Evolutionary conservation across 2,113 vertebrate species (phyloP).

Genomic region (Archocentrus centrarchus): DNA sequence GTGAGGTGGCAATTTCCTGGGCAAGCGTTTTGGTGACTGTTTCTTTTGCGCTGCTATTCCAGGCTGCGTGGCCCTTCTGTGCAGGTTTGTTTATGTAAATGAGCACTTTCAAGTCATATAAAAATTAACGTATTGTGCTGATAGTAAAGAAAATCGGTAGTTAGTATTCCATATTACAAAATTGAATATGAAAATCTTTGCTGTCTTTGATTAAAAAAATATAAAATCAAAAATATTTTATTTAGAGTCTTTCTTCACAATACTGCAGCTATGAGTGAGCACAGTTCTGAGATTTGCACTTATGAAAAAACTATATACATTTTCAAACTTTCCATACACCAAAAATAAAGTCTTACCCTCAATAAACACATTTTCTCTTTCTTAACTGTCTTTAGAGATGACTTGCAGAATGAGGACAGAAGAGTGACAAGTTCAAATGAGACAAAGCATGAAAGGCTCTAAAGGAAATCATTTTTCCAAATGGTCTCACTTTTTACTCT

Average conservation of each 20-base stretch:
- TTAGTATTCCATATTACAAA: no score
- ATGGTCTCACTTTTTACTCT: no score
- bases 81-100: constrained; percentile 81
- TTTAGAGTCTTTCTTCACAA: background rate
- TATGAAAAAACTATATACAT: background rate
- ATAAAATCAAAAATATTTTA: background rate
- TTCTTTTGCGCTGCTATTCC: constrained; percentile 93
- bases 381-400: background rate
- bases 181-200: no score
- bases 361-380: background rate
- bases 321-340: background rate
- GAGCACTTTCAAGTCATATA: background rate
- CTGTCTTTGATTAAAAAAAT: no score
- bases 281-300: background rate
- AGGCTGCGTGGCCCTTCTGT: constrained; percentile 90
- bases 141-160: background rate
- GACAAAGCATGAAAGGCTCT: constrained; percentile 13
- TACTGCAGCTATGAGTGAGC: background rate
- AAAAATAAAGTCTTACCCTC: background rate
- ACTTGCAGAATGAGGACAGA: constrained; percentile 84
- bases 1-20: no score
- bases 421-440: constrained; percentile 83
- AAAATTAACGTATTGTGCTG: background rate
- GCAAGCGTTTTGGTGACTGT: constrained; percentile 68
- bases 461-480: no score